These are phyloP conservation scores for Marcusenius ussheri DNA, from an alignment of 2,113 vertebrate genomes.

Conservation along the genomic window DNA sequence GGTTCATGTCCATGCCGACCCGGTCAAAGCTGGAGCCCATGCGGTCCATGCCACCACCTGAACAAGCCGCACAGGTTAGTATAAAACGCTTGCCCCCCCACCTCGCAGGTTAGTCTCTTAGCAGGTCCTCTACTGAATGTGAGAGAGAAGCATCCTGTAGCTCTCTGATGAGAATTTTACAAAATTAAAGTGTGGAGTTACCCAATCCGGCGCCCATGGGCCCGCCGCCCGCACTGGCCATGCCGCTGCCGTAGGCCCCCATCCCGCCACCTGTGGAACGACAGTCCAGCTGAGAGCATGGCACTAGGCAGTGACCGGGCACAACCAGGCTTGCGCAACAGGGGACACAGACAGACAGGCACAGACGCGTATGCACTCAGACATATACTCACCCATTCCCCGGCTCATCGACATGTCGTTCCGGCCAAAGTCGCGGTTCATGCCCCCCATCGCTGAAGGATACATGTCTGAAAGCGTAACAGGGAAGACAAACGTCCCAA, in stretches of 20 bases:
- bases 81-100: background rate
- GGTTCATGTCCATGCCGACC: slow-evolving; percentile 81
- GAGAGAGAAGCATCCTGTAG: background rate
- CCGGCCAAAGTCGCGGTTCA: slow-evolving; percentile 88
- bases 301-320: background rate
- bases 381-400: slow-evolving; percentile 68
- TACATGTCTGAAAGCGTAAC: slow-evolving; percentile 64
- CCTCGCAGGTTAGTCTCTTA: background rate
- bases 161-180: background rate
- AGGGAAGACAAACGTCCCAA: background rate
- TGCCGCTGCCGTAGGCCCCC: slow-evolving; percentile 85
- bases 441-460: slow-evolving; percentile 81
- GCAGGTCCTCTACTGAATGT: no score
- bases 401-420: slow-evolving; percentile 83
- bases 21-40: slow-evolving; percentile 84
- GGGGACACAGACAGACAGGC: no score
- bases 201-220: slow-evolving; percentile 86
- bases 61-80: background rate
- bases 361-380: background rate
- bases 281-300: slow-evolving; percentile 27
- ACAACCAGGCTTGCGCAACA: background rate
- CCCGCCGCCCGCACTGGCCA: slow-evolving; percentile 84
- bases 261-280: slow-evolving; percentile 73
- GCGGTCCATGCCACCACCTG: slow-evolving; percentile 76
- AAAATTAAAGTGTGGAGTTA: slow-evolving; percentile 48